Evolutionary conservation across 2,113 vertebrate genomes (phyloP).

Genomic region (Atractosteus spatula): DNA sequence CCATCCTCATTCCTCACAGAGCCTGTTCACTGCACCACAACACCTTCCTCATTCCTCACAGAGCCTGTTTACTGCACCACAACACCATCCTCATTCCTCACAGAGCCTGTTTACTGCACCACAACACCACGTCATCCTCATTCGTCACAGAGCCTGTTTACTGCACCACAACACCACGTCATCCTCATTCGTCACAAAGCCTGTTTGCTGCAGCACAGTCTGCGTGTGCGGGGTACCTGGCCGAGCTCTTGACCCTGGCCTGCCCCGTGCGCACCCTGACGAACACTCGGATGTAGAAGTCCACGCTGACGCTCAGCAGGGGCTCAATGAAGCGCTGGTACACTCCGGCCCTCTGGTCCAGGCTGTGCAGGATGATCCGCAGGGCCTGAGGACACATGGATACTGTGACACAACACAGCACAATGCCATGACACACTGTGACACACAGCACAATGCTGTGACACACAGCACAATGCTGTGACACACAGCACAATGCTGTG

Average conservation of each 20-base stretch:
- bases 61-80: slow-evolving; percentile 78
- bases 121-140: not conserved
- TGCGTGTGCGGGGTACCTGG: slow-evolving; percentile 65
- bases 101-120: slow-evolving; percentile 82
- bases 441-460: not conserved
- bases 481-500: not conserved
- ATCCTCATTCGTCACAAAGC: slow-evolving; percentile 48
- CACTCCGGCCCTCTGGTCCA: slow-evolving; percentile 81
- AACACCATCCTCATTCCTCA: not conserved
- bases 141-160: slow-evolving; percentile 74
- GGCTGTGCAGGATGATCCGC: slow-evolving; percentile 82
- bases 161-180: slow-evolving; percentile 48
- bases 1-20: slow-evolving; percentile 32
- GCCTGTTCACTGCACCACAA: slow-evolving; percentile 78
- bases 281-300: slow-evolving; percentile 90
- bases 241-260: slow-evolving; percentile 82
- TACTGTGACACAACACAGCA: not conserved
- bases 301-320: slow-evolving; percentile 80
- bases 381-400: slow-evolving; percentile 67
- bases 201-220: slow-evolving; percentile 74
- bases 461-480: not conserved
- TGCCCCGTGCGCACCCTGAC: slow-evolving; percentile 81
- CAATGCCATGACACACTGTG: not conserved
- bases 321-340: slow-evolving; percentile 89
- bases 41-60: slow-evolving; percentile 32